Base-by-base conservation (phyloP, 2,888 invertebrate species). In the Yponomeuta evonymella region DNA sequence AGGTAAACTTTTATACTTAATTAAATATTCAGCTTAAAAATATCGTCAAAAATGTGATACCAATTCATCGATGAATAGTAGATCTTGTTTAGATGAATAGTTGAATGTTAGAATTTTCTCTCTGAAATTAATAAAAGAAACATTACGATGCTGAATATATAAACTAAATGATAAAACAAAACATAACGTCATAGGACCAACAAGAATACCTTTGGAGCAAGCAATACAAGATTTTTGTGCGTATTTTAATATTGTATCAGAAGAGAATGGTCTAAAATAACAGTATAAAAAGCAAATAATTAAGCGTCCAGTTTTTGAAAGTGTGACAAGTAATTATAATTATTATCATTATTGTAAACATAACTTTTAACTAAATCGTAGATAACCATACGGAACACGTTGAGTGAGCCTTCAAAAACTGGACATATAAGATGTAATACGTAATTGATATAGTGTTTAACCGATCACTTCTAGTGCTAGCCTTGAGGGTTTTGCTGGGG, bases 31-130 rank as follows among this genome's bases (percentile, higher is more conserved):
- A 8, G 43, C 15, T 58, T 15, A 15, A 58, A 23, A 58, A 58
- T 79, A 79, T 83, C 81, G 78, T 83, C 83, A 84, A 82, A 73
- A 77, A 79, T 85, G 85, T 85, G 86, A 84, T 86, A 83, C 78
- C 78, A 76, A 79, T 79, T 78, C 51, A 68, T 78, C 48, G 68
- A 71, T 76, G 76, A 77, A 67, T 43, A 75, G 75, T 77, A 78
- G 77, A 73, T 74, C 51, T 58, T 58, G 15, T 15, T 58, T 58
- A 58, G 51, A 58, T 43, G 43, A 43, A 43, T 43, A 43, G 43
- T 43, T 15, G 2, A 15, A 2, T 15, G 51, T 15, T 58, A 58
- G 51, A 51, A 51, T 58, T 3, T 43, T 58, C 51, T 58, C 51
- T 15, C 15, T 58, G 51, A 58, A 12, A 12, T 4, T 58, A 0